phyloP scores from a whole-genome alignment of 2,797 vertebrate genomes.

The Diglossa cyanea region DNA sequence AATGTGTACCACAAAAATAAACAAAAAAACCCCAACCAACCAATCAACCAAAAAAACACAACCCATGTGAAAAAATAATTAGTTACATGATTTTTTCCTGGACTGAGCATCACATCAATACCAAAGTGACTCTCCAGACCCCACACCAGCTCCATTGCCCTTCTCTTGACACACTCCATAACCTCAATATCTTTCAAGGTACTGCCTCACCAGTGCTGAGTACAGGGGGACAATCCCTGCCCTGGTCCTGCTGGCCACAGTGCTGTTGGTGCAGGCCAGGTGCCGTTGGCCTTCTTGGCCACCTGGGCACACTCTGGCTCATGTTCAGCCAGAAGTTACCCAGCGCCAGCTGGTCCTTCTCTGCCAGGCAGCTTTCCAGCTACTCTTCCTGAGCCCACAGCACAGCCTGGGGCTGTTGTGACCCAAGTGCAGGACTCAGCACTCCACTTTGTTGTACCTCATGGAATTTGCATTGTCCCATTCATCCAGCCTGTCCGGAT shows the following conservation, averaged over 20 bases:
- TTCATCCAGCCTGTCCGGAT: not conserved
- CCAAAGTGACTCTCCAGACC: not conserved
- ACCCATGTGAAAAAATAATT: not conserved
- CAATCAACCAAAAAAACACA: not conserved
- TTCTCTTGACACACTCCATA: not conserved
- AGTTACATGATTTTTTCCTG: not conserved
- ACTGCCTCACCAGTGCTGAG: no score
- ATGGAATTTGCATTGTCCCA: not conserved
- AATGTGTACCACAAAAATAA: not conserved
- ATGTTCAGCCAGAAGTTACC: not conserved
- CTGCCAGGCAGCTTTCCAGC: not conserved
- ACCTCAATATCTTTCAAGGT: no score
- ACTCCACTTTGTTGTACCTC: not conserved
- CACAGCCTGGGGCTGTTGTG: not conserved
- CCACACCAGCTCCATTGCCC: no score
- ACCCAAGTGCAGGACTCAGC: not conserved
- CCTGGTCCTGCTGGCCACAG: not conserved
- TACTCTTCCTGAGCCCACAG: not conserved
- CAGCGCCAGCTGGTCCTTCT: no score
- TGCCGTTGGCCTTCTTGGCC: not conserved
- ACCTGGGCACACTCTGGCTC: not conserved
- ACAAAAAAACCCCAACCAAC: not conserved
- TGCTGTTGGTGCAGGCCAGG: not conserved
- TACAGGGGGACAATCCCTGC: rapidly evolving
- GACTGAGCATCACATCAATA: not conserved